Evolutionary conservation across 2,888 invertebrate genomes (phyloP), one percentile per base, ranked within the genome.

Genomic region (Labia minor): DNA sequence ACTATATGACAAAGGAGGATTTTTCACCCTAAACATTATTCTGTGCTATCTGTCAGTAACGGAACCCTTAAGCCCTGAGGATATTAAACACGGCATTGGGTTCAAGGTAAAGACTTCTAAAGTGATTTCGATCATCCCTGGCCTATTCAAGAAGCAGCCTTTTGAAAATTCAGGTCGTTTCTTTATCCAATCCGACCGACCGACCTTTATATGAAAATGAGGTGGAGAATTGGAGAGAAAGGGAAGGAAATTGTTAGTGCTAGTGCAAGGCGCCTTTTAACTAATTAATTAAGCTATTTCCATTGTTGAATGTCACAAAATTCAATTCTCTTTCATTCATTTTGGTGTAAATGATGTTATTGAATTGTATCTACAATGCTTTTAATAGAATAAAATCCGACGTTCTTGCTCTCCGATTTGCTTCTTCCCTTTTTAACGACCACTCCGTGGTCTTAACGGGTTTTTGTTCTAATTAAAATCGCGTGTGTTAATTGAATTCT

Each of bases 401-500:
- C 3, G 49, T 49, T 49, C 6, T 26, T 26, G 26, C 26, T 26
- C 26, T 26, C 26, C 26, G 49, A 16, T 49, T n/a, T n/a, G 14
- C 16, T 49, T 49, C 16, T 49, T 49, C 16, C 16, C 14, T 49
- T 49, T 49, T n/a, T 49, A 49, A 49, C 49, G 49, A 49, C n/a
- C 49, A 49, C 14, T n/a, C 3, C 16, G 49, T 10, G 16, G 49
- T 11, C 14, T n/a, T 11, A 49, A 49, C n/a, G 49, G 49, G 16
- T 49, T 49, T 49, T 49, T 49, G 49, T 49, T 49, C 49, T 49
- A 49, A 49, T 49, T 49, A 49, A 49, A 11, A 16, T 49, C 16
- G 49, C 16, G 26, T 49, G 16, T n/a, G 49, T 49, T 49, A 49
- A 49, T 49, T 49, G 49, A 49, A 49, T 49, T 49, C 49, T 49